Base-by-base conservation (phyloP, 2,797 vertebrate genomes). In the Lagocephalus sceleratus region DNA sequence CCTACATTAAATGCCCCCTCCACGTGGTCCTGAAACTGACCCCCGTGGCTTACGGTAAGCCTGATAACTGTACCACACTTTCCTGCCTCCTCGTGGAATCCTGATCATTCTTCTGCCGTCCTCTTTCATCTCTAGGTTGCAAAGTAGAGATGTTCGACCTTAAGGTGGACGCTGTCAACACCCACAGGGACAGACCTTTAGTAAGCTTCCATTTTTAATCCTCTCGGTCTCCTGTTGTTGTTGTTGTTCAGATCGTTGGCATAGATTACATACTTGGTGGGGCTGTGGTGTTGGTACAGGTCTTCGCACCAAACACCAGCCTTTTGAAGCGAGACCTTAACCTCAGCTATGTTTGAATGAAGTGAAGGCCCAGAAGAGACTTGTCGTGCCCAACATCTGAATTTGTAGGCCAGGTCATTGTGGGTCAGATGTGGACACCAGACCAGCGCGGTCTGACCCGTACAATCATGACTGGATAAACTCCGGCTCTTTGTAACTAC, bases 11-110 rank as follows among this genome's bases (percentile, higher is more conserved):
- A 73, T 98, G 95, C 54, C 95, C 96, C 22, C 91, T 98, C 29
- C 96, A 98, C 72, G 92, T 89, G 42, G 92, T 98, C 10, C 87
- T 98, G 19, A 95, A 94, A 70, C 93, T 98, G 40, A 97, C 94
- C 0, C 96, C 96, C 0, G 94, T 98, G 67, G 96, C 95, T 3
- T 98, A 98, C 0, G 96, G 96, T 98, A 88, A 87, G 85, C 71
- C 20, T 12, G 7, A 19, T 3, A 19, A 41, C 0, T 21, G 1
- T 20, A 7, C 15, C 2, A 0, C 53, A 14, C n/a, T 3, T 15
- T 1, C 3, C 2, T 25, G 15, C 45, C 40, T 32, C 16, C 51
- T 12, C 42, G 20, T 16, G 23, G 10, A 10, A 14, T 47, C 32
- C 5, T 81, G 61, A 77, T 22, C 2, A 17, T 19, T 23, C 46